Conservation (phyloP, 2,888 invertebrate genomes). For the Stratiomys singularior region DNA sequence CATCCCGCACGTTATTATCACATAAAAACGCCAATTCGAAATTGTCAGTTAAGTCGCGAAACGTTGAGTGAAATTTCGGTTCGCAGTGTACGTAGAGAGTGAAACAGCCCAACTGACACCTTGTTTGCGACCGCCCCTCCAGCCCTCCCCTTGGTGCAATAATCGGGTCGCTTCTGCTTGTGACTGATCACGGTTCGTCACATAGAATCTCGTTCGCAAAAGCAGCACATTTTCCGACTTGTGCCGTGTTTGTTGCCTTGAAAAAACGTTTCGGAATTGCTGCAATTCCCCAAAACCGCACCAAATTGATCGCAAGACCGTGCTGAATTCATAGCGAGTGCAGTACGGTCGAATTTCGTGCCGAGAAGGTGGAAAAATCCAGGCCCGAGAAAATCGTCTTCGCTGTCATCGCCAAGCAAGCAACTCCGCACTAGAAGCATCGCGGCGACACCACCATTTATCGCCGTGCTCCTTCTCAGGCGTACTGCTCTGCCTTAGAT, state of each 20-base stretch:
- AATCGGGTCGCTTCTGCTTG: background rate
- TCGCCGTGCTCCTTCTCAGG: constrained; percentile 36
- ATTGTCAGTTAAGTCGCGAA: background rate
- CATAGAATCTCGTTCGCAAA: constrained; percentile 14
- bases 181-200: background rate
- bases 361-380: background rate
- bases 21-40: too few species aligned
- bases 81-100: background rate
- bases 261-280: background rate
- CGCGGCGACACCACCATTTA: constrained; percentile 18
- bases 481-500: constrained; percentile 12
- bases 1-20: too few species aligned
- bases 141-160: too few species aligned
- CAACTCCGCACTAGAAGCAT: constrained; percentile 29
- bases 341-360: constrained; percentile 30
- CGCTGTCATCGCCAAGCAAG: constrained; percentile 30
- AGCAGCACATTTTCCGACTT: constrained; percentile 18
- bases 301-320: constrained; percentile 8
- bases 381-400: background rate
- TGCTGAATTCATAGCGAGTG: constrained; percentile 18
- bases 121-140: background rate
- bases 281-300: background rate
- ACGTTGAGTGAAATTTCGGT: background rate
- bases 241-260: background rate
- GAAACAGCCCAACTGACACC: constrained; percentile 18